Base-by-base conservation (phyloP, 2,113 vertebrate species). In the Aviceda subcristata region DNA sequence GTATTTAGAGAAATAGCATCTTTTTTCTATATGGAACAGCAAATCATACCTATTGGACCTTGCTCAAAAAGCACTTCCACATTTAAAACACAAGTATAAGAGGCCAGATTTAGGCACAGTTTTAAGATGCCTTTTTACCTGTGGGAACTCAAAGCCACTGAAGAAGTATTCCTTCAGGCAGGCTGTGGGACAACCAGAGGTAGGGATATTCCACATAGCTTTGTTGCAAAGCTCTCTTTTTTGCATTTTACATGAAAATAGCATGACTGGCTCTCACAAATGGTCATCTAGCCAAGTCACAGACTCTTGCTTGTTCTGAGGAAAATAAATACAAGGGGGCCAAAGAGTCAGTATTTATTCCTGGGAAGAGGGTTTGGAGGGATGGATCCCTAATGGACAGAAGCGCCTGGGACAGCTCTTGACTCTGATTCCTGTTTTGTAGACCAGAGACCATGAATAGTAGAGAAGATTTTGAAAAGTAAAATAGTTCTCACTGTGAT, bases 1-100 rank as follows among this genome's bases (percentile, higher is more conserved):
- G 89, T 95, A 81, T 95, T 97, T 96, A 94, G 97, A 96, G 94
- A 95, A 97, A 96, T 82, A 73, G 80, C 94, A 30, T 85, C 74
- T 76, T 66, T 94, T 41, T 78, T 90, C 77, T 69, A 3, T 7
- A 11, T 1, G 38, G 74, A 95, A 46, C 62, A 86, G 95, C 74
- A 96, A 97, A 96, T 95, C 91, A 55, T 46, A 90, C 62, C 62
- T 43, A 50, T 56, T 46, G 74, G 86, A 57, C 66, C 30, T 48
- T 12, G 38, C 80, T 94, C 69, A 24, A 39, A 93, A 92, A 75
- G 45, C 27, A 2, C 34, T 78, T 75, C 62, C 32, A 5, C 20
- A 0, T 79, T 45, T 95, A 45, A 69, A 68, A 48, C 0, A 0
- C 7, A 6, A 87, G 50, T 12, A 6, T 3, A 8, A 60, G 67